Conservation (phyloP, 2,113 vertebrate genomes). For the Cheirogaleus medius region DNA sequence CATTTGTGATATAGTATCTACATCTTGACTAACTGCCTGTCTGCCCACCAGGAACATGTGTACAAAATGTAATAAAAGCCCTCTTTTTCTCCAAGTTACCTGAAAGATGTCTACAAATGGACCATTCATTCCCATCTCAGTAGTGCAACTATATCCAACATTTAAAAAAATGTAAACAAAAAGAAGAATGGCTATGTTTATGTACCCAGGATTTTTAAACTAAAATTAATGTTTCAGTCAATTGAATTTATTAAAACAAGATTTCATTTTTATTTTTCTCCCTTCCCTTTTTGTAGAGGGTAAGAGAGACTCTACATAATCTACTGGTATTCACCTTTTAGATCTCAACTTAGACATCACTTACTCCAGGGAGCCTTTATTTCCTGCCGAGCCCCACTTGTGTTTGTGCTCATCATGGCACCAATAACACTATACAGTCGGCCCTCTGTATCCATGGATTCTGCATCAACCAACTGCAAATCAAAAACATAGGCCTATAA, state of each 20-base stretch:
- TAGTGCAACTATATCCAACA: background rate
- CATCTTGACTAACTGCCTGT: background rate
- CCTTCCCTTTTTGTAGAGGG: background rate
- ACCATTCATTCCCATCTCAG: background rate
- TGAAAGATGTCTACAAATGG: background rate
- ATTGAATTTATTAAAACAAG: background rate
- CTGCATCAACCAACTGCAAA: background rate
- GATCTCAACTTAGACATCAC: background rate
- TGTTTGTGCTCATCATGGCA: background rate
- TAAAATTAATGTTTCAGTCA: slow-evolving; percentile 35
- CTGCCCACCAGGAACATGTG: background rate
- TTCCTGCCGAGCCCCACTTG: background rate
- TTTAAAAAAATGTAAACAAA: background rate
- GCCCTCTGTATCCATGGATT: background rate
- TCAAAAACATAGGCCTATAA: background rate
- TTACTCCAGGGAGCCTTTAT: background rate
- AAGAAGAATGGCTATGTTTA: background rate
- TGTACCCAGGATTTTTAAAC: background rate
- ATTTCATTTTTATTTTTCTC: background rate
- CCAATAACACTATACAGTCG: background rate
- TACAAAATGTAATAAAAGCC: slow-evolving; percentile 37
- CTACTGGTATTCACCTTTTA: background rate
- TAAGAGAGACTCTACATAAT: background rate
- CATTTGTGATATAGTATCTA: background rate
- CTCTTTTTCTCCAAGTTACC: background rate